Evolutionary conservation across 2,888 invertebrate species (phyloP).

Genomic region (Allacma fusca): DNA sequence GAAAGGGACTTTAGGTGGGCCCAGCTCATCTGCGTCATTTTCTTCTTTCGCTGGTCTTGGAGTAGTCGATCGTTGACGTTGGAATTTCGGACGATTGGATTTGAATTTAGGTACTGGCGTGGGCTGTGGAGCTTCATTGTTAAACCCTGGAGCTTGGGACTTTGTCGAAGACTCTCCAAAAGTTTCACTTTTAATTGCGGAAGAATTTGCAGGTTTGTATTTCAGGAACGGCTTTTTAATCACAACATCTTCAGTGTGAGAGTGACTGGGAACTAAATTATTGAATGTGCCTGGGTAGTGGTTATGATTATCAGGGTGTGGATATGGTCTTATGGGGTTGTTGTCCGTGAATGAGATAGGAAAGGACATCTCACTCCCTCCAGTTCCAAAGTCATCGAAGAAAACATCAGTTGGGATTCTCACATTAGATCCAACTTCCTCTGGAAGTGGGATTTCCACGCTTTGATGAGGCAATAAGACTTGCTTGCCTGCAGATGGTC

Average conservation of each 20-base stretch:
- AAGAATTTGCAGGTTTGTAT: conserved; percentile 41
- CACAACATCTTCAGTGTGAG: conserved; percentile 56
- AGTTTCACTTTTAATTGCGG: conserved; percentile 5
- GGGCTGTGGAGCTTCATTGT: conserved; percentile 14
- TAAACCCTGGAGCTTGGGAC: conserved; percentile 19
- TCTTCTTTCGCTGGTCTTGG: conserved; percentile 28
- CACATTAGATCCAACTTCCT: conserved; percentile 47
- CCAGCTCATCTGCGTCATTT: conserved; percentile 49
- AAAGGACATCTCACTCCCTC: not conserved
- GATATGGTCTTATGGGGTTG: conserved; percentile 13
- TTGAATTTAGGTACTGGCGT: conserved; percentile 38
- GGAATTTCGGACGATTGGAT: conserved; percentile 42
- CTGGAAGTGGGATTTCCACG: conserved; percentile 55
- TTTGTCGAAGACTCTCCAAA: conserved; percentile 21
- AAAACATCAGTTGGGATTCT: conserved; percentile 52
- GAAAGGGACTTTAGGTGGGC: conserved; percentile 41
- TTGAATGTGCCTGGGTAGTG: not conserved
- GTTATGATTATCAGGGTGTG: conserved; percentile 30
- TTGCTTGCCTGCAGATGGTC: too few relatives aligned
- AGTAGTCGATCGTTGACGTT: conserved; percentile 20
- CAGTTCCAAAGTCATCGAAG: conserved; percentile 49
- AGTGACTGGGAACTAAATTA: conserved; percentile 48
- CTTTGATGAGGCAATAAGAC: not conserved
- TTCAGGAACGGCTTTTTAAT: conserved; percentile 57
- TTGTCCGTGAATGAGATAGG: conserved; percentile 5